Evolutionary conservation across 1,140 invertebrate species (phyloP).

Genomic region (Littorina saxatilis): DNA sequence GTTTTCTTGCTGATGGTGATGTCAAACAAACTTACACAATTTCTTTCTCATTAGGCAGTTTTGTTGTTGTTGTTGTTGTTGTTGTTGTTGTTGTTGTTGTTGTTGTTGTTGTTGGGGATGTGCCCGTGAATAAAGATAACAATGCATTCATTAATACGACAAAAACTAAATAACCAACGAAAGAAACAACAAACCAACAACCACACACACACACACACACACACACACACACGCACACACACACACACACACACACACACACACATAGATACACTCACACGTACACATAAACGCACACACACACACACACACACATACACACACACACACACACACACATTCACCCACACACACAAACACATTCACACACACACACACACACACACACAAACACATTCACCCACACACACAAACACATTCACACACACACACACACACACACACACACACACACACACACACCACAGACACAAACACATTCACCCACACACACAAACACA

Average conservation of each 20-base stretch:
- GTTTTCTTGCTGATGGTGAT: too few relatives aligned
- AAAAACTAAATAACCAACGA: too few relatives aligned
- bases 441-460: background rate
- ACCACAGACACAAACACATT: background rate
- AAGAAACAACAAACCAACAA: too few relatives aligned
- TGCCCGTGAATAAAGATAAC: too few relatives aligned
- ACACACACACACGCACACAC: background rate
- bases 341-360: background rate
- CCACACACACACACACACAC: too few relatives aligned
- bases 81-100: background rate
- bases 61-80: background rate
- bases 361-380: background rate
- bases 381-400: background rate
- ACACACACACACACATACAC: background rate
- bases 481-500: background rate
- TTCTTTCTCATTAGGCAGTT: background rate
- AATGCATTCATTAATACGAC: too few relatives aligned
- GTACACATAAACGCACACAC: too few relatives aligned
- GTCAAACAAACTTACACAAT: too few relatives aligned
- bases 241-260: background rate
- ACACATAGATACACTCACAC: too few relatives aligned
- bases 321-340: background rate
- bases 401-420: background rate
- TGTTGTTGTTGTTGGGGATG: too few relatives aligned
- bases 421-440: slow-evolving; percentile 1